phyloP scores from a whole-genome alignment of 2,888 invertebrate genomes.

The Melitaea athalia region DNA sequence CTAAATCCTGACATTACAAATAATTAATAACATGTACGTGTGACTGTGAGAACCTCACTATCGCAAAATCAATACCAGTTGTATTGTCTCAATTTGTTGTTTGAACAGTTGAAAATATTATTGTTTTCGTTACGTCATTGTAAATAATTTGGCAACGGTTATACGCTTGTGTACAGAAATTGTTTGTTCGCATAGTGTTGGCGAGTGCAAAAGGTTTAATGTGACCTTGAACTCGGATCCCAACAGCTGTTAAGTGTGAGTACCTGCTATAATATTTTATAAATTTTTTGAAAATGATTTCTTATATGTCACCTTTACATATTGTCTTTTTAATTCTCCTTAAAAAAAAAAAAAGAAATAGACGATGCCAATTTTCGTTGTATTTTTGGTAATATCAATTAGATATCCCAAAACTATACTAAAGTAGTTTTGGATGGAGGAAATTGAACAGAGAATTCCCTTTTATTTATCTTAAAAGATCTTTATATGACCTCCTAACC shows the following conservation, averaged over 20 bases:
- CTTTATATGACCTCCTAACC: constrained; percentile 12
- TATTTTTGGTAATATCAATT: not conserved
- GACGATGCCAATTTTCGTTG: not conserved
- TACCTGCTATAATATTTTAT: constrained; percentile 14
- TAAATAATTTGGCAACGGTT: constrained; percentile 71
- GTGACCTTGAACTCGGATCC: constrained; percentile 63
- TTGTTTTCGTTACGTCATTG: constrained; percentile 67
- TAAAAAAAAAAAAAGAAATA: not conserved
- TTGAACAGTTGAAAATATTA: constrained; percentile 64
- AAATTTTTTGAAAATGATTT: not conserved
- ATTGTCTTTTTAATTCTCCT: too few relatives aligned
- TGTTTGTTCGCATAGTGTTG: constrained; percentile 64
- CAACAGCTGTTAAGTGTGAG: constrained; percentile 64
- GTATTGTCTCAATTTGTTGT: constrained; percentile 42
- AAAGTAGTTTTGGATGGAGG: too few relatives aligned
- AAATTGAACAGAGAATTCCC: not conserved
- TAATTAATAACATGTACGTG: too few relatives aligned
- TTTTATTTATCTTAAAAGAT: not conserved
- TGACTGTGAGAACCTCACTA: not conserved
- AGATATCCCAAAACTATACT: too few relatives aligned
- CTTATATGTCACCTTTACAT: not conserved
- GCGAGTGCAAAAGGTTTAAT: constrained; percentile 49
- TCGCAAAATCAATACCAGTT: constrained; percentile 7
- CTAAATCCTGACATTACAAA: not conserved
- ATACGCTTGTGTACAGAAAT: constrained; percentile 62